Evolutionary conservation across 2,888 invertebrate species (phyloP).

Genomic region (Stenoptilia bipunctidactyla): DNA sequence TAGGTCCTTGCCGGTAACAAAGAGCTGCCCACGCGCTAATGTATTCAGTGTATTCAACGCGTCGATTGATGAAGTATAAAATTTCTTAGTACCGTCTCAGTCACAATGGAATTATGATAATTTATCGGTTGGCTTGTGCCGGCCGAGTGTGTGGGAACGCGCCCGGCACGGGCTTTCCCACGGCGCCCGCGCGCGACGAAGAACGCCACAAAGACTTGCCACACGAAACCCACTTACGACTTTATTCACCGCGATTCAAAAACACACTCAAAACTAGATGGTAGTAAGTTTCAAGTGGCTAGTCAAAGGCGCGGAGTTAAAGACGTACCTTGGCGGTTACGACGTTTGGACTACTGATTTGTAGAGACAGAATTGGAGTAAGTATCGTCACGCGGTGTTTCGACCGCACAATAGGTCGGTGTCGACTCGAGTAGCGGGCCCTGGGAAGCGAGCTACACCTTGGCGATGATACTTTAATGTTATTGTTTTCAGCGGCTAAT

Average conservation of each 20-base stretch:
- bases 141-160: conserved; percentile 72
- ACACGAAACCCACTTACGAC: conserved; percentile 31
- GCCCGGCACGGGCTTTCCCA: conserved; percentile 70
- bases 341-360: conserved; percentile 37
- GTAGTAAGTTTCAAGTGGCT: conserved; percentile 34
- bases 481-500: conserved; percentile 62
- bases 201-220: conserved; percentile 33
- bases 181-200: conserved; percentile 35
- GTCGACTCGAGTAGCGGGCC: conserved; percentile 63
- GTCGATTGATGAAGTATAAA: conserved; percentile 70
- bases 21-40: conserved; percentile 64
- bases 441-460: conserved; percentile 61
- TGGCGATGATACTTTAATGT: conserved; percentile 49
- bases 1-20: conserved; percentile 37
- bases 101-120: conserved; percentile 72
- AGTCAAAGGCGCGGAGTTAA: not conserved
- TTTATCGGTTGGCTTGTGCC: conserved; percentile 72
- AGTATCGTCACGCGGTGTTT: conserved; percentile 64
- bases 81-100: conserved; percentile 71
- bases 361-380: conserved; percentile 66
- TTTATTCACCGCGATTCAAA: conserved; percentile 20
- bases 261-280: conserved; percentile 9
- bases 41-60: conserved; percentile 69
- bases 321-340: conserved; percentile 32
- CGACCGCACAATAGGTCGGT: conserved; percentile 65